A percentile compares a stretch with the other conserved stretches of the same genome.
Conservation (phyloP, 2,113 vertebrate species). For the Patagioenas fasciata region DNA sequence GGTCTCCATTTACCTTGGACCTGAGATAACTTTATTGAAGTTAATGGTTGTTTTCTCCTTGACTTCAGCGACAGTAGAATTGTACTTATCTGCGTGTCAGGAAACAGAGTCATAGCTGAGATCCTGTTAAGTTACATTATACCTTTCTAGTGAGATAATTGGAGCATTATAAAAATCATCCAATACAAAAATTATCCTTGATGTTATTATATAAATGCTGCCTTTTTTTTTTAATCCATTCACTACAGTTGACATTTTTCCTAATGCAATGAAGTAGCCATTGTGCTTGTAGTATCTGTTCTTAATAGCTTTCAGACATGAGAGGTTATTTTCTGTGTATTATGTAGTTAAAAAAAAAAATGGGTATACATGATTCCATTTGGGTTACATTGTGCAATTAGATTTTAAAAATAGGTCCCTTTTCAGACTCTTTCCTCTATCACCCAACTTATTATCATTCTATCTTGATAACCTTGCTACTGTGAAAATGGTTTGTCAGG, state of each 20-base stretch:
- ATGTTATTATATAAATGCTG: slow-evolving; percentile 54
- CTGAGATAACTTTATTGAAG: slow-evolving; percentile 38
- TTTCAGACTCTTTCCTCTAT: slow-evolving; percentile 30
- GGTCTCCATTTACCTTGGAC: slow-evolving; percentile 45
- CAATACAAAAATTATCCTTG: slow-evolving; percentile 60
- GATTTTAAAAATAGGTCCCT: slow-evolving; percentile 51
- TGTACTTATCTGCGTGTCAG: slow-evolving; percentile 36
- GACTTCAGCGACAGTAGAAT: slow-evolving; percentile 20
- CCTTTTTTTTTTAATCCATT: background rate
- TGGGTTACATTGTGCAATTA: slow-evolving; percentile 52
- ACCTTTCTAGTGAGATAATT: slow-evolving; percentile 65
- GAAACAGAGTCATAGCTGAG: background rate
- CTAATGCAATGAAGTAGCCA: slow-evolving; percentile 67
- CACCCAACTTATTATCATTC: slow-evolving; percentile 37
- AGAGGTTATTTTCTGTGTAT: slow-evolving; percentile 63
- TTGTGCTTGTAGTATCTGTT: slow-evolving; percentile 39
- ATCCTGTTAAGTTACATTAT: slow-evolving; percentile 64
- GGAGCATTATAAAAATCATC: slow-evolving; percentile 54
- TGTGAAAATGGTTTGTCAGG: slow-evolving; percentile 47
- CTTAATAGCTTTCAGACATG: slow-evolving; percentile 57
- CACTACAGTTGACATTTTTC: slow-evolving; percentile 54
- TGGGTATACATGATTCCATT: slow-evolving; percentile 46
- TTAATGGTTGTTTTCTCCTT: slow-evolving; percentile 58
- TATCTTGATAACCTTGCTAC: background rate
- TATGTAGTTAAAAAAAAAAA: slow-evolving; percentile 47